Base-by-base conservation (phyloP, 2,797 vertebrate species). In the Periophthalmus magnuspinnatus region DNA sequence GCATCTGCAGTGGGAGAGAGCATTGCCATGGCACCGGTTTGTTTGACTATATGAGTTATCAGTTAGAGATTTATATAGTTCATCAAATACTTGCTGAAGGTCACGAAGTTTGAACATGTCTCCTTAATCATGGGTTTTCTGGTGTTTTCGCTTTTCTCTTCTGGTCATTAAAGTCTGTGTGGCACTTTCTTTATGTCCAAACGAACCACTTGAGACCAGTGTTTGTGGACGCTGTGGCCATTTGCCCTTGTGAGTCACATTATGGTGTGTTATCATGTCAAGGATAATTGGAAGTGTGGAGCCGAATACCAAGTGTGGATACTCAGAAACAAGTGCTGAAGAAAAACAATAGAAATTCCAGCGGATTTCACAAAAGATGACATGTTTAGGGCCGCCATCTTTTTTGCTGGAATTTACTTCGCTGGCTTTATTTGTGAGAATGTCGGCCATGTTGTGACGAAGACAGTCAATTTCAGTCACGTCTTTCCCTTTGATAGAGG, bases 181-280 rank as follows among this genome's bases (percentile, higher is more conserved):
- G 58, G 3, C 32, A n/a, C 59, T 62, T 22, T 62, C 60, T 62
- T 45, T 13, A 4, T 54, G 47, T 52, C 28, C 56, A 67, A 62
- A 58, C 67, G 65, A 59, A 66, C 57, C 70, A 78, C 72, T 69
- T 61, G 71, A 73, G 48, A 82, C 80, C 84, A 85, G 75, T 63
- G 80, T 83, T 82, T 79, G 73, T 67, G 73, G 82, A 80, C 72
- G 52, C 81, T 87, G 83, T 72, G 67, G 80, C 80, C 60, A 50
- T 85, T 91, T 92, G 89, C 87, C 89, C 88, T 93, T 91, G 89
- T 82, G 85, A 90, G 89, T 89, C 89, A 90, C 87, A 93, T 93
- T 92, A 92, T 87, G 74, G 88, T 82, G 86, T 90, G 90, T 91
- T 92, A 92, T 92, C 90, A 90, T 82, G 80, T 91, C 91, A 89